These are phyloP conservation scores for Willisornis vidua DNA, from an alignment of 2,113 vertebrate genomes.

Conservation along the genomic window DNA sequence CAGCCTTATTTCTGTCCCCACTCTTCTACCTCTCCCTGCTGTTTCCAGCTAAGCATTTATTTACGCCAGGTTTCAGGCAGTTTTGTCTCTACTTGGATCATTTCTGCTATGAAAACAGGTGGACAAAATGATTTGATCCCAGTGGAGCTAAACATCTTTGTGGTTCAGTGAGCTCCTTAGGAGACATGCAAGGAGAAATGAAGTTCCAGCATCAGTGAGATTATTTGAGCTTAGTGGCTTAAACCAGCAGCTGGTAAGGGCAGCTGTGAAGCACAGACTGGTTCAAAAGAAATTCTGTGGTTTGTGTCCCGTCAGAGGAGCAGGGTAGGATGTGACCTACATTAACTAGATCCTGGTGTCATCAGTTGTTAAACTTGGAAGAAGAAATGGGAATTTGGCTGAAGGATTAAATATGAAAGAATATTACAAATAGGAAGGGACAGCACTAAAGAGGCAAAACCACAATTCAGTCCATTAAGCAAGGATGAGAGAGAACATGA, in stretches of 20 bases:
- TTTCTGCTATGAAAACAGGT: not conserved
- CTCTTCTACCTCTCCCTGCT: not conserved
- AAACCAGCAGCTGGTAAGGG: not conserved
- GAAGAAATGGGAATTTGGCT: not conserved
- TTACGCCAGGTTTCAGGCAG: not conserved
- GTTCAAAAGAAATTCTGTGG: not conserved
- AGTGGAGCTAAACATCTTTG: not conserved
- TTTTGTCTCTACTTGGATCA: not conserved
- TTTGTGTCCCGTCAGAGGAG: not conserved
- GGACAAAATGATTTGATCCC: not conserved
- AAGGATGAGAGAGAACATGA: not conserved
- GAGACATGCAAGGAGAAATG: not conserved
- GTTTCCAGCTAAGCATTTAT: not conserved
- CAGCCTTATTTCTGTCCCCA: not conserved
- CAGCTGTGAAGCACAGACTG: not conserved
- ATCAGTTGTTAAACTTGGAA: not conserved
- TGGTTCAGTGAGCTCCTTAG: not conserved
- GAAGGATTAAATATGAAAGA: not conserved
- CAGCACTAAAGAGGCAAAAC: not conserved
- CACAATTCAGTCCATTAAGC: not conserved
- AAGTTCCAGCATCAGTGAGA: not conserved
- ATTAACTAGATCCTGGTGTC: not conserved
- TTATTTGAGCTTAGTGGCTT: not conserved
- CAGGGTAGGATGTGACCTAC: not conserved
- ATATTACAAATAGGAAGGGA: not conserved